A percentile compares a stretch with the other conserved stretches of the same genome.
Conservation (phyloP, 92 coral and sea anemone genomes). For the Epizoanthus scotinus region DNA sequence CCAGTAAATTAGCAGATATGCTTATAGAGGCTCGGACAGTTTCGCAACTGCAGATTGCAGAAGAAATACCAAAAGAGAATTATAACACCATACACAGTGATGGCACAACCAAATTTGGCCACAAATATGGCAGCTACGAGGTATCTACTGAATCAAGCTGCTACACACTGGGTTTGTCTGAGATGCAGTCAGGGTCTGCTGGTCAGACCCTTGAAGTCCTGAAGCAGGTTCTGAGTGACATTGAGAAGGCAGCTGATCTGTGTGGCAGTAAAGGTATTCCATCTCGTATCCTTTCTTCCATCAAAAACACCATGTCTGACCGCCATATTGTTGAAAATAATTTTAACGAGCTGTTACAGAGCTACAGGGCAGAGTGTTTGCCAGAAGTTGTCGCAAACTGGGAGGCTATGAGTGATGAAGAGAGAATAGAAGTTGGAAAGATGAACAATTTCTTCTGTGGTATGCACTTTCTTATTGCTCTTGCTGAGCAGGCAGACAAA, state of each 20-base stretch:
- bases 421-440: slow-evolving; percentile 20
- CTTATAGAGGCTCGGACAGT: slow-evolving; percentile 50
- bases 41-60: slow-evolving; percentile 51
- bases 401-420: too few relatives aligned
- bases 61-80: slow-evolving; percentile 25
- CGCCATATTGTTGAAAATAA: too few relatives aligned
- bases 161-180: slow-evolving; percentile 40
- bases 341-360: slow-evolving; percentile 41
- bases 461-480: slow-evolving; percentile 48
- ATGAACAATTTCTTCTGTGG: slow-evolving; percentile 67
- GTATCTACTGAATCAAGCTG: slow-evolving; percentile 44
- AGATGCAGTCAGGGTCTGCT: slow-evolving; percentile 49
- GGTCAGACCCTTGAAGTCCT: slow-evolving; percentile 43
- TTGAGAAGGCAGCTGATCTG: slow-evolving; percentile 43
- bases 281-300: slow-evolving; percentile 37
- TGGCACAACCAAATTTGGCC: slow-evolving; percentile 58
- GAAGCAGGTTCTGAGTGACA: slow-evolving; percentile 51
- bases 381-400: too few relatives aligned
- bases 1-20: slow-evolving; percentile 42
- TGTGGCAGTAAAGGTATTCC: slow-evolving; percentile 21
- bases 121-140: slow-evolving; percentile 51
- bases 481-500: slow-evolving; percentile 62
- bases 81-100: slow-evolving; percentile 51
- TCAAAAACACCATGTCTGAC: slow-evolving; percentile 47
- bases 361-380: slow-evolving; percentile 35